Percentiles rank a stretch among this genome's conserved stretches.
phyloP scores from a whole-genome alignment of 2,797 vertebrate species.

The Muscicapa striata region DNA sequence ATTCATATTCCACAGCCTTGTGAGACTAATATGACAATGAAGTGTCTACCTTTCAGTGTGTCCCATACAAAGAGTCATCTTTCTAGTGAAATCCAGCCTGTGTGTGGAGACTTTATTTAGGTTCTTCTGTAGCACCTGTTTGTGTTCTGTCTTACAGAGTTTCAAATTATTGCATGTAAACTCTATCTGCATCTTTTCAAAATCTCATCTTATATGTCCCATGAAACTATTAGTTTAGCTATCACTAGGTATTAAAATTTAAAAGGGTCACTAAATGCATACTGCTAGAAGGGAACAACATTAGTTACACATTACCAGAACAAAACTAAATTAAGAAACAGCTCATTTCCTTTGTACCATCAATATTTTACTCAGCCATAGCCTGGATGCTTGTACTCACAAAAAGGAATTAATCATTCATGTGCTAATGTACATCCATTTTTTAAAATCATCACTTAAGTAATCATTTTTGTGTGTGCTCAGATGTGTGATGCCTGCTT shows the following conservation, averaged over 20 bases:
- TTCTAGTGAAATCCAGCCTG: not conserved
- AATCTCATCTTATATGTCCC: constrained; percentile 15
- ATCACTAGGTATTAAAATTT: constrained; percentile 66
- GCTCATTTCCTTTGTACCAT: constrained; percentile 74
- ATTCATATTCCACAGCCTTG: not conserved
- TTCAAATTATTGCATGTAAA: not conserved
- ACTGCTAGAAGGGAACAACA: constrained; percentile 71
- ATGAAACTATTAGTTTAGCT: constrained; percentile 60
- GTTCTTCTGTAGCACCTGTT: not conserved
- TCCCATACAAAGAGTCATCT: not conserved
- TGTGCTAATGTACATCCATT: constrained; percentile 71
- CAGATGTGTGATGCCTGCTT: constrained; percentile 61
- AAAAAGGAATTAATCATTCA: constrained; percentile 72
- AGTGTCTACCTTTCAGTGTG: not conserved
- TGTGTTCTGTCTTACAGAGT: not conserved
- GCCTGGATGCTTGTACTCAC: constrained; percentile 60
- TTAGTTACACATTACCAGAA: constrained; percentile 77
- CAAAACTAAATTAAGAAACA: constrained; percentile 77
- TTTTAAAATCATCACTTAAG: constrained; percentile 75
- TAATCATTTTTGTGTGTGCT: constrained; percentile 60
- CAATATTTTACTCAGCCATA: constrained; percentile 74
- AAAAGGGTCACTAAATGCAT: constrained; percentile 68
- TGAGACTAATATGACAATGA: not conserved
- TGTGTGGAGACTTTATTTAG: not conserved
- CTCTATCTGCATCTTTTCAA: not conserved